Base-by-base conservation (phyloP, 2,888 invertebrate genomes). In the Standfussiana lucernea region DNA sequence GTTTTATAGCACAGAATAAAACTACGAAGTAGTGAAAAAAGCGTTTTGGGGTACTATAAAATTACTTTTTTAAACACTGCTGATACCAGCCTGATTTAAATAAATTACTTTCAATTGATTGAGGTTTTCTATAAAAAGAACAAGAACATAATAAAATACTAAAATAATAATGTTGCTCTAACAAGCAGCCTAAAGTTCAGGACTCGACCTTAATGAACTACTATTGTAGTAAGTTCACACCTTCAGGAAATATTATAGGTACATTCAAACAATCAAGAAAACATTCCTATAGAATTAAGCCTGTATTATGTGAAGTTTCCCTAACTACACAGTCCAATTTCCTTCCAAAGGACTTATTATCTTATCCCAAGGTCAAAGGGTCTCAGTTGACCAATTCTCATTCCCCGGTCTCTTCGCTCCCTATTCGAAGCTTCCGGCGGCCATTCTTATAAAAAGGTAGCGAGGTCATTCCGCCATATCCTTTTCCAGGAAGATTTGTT, bases 401-500 rank as follows among this genome's bases (percentile, higher is more conserved):
- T 53, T 69, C 56, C 59, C 56, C 37, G 59, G 21, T 59, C 56
- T 56, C 75, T 76, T 62, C 42, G 37, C 72, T 68, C 62, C 62
- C 67, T 40, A 71, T 85, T 77, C 73, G 64, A 42, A 42, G 37
- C 47, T 82, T 83, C 83, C 86, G 86, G 67, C 47, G 15, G n/a
- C 70, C 64, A 77, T 83, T 77, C 72, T 70, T 85, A 64, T 85
- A 59, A 85, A 82, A 83, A 82, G 83, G 73, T 85, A 83, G 69
- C 21, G 72, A 71, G 67, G 73, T 85, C 81, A 65, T 65, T 71
- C 56, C 40, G 59, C 72, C 50, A 67, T 74, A 85, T 81, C 82
- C 82, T 81, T 82, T 84, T 18, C n/a, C 45, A 71, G 45, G 66
- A 71, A 75, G 67, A 82, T 85, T 82, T 85, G 70, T 71, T 75